A percentile compares a stretch with the other conserved stretches of the same genome.
phyloP scores from a whole-genome alignment of 23 tunicate species.

The Ascidia mentula region DNA sequence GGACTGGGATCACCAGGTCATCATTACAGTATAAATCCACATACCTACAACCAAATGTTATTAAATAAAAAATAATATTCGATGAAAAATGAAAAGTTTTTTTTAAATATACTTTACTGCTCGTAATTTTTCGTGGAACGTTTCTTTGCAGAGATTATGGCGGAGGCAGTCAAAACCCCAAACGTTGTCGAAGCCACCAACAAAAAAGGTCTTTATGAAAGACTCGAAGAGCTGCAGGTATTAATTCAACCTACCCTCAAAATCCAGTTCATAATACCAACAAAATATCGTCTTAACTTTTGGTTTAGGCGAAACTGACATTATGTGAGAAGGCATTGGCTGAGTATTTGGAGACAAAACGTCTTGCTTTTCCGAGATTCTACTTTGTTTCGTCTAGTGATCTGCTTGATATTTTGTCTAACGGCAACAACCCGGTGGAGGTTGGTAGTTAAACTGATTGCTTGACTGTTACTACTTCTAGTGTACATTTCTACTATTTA shows the following conservation, averaged over 20 bases:
- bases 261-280: not conserved
- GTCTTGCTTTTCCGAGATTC: conserved; percentile 95
- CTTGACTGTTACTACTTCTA: too few species aligned
- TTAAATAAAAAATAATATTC: too few species aligned
- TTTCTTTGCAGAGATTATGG: conserved; percentile 75
- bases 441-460: not conserved
- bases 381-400: conserved; percentile 97
- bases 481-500: too few species aligned
- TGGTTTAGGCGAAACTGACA: conserved; percentile 66
- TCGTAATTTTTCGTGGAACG: too few species aligned
- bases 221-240: conserved; percentile 75
- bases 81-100: too few species aligned
- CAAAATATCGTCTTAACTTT: not conserved
- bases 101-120: too few species aligned
- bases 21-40: too few species aligned
- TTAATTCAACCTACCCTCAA: not conserved
- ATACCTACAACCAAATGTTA: too few species aligned
- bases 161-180: conserved; percentile 91
- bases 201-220: conserved; percentile 70
- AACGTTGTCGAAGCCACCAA: conserved; percentile 97
- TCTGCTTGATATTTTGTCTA: conserved; percentile 94
- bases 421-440: conserved; percentile 97
- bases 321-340: conserved; percentile 93
- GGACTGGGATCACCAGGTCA: too few species aligned
- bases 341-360: conserved; percentile 93